phyloP scores from a whole-genome alignment of 2,888 invertebrate species.

The Drosophila sordidula region DNA sequence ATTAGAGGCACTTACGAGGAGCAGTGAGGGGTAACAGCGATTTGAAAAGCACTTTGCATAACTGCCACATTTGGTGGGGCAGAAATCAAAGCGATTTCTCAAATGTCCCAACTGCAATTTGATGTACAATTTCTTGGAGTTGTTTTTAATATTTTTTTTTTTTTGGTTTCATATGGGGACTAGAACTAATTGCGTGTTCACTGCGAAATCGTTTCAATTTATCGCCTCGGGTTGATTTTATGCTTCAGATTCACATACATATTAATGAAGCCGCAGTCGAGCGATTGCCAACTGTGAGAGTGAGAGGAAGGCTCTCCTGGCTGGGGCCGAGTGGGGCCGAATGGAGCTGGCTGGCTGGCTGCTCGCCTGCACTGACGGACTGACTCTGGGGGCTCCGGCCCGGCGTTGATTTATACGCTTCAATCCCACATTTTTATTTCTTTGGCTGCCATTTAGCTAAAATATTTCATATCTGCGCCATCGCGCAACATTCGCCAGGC shows the following conservation, averaged over 20 bases:
- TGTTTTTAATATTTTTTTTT: constrained; percentile 9
- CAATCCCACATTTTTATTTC: constrained; percentile 84
- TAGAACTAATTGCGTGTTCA: constrained; percentile 80
- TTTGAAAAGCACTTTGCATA: constrained; percentile 36
- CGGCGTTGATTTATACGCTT: constrained; percentile 83
- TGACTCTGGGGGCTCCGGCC: constrained; percentile 19
- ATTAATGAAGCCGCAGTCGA: constrained; percentile 63
- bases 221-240: constrained; percentile 78
- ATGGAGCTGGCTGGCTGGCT: constrained; percentile 8
- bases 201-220: constrained; percentile 77
- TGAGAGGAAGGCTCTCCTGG: constrained; percentile 12
- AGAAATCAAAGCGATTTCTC: constrained; percentile 62
- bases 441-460: constrained; percentile 82
- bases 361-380: constrained; percentile 19
- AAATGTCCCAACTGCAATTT: constrained; percentile 58
- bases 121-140: constrained; percentile 42
- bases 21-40: neutral
- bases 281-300: constrained; percentile 20
- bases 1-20: constrained; percentile 24
- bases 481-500: constrained; percentile 63
- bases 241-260: constrained; percentile 66
- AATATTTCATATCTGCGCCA: constrained; percentile 82
- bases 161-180: constrained; percentile 44
- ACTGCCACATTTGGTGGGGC: constrained; percentile 32
- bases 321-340: neutral